phyloP scores from a whole-genome alignment of 2,113 vertebrate species.

The Leucoraja erinaceus region DNA sequence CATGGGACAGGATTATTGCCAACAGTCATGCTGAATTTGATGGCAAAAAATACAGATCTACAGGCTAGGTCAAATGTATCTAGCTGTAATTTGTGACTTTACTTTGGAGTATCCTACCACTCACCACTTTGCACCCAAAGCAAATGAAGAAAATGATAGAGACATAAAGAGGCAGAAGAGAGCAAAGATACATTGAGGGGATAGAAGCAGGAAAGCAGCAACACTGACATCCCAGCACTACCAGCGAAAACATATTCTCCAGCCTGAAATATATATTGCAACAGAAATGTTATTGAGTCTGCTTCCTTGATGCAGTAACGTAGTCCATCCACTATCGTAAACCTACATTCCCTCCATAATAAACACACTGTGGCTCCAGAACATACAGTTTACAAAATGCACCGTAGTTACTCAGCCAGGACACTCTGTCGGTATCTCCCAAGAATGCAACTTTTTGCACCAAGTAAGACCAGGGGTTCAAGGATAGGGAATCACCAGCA shows the following conservation, averaged over 20 bases:
- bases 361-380: too few relatives aligned
- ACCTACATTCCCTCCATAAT: too few relatives aligned
- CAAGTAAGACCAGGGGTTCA: too few relatives aligned
- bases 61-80: background rate
- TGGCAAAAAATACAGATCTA: too few relatives aligned
- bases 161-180: background rate
- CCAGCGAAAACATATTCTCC: background rate
- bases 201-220: background rate
- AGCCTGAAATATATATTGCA: background rate
- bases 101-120: background rate
- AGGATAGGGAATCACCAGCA: too few relatives aligned
- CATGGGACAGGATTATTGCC: too few relatives aligned
- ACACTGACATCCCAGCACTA: background rate
- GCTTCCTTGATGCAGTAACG: background rate
- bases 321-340: too few relatives aligned
- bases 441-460: too few relatives aligned
- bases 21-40: too few relatives aligned
- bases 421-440: background rate
- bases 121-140: background rate
- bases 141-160: background rate
- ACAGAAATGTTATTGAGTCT: background rate
- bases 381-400: too few relatives aligned
- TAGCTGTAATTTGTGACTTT: background rate
- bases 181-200: background rate
- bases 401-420: too few relatives aligned